Evolutionary conservation across 64 coral and sea anemone species (phyloP), one percentile per base, ranked within the genome.

Genomic region (Acropora tenuis): DNA sequence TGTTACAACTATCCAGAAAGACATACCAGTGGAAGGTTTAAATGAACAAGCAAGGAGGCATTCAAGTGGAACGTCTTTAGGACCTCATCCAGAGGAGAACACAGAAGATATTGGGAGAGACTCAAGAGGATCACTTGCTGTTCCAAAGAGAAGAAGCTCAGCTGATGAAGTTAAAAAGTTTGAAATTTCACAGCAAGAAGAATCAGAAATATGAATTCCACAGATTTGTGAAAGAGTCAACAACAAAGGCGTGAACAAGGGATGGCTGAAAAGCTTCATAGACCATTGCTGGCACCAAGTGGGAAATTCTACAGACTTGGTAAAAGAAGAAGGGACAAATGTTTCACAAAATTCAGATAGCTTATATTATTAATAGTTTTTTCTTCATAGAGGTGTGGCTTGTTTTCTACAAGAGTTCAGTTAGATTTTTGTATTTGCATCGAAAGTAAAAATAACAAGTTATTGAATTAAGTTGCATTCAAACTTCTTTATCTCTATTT

Each of bases 171-270:
- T 85, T 20, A 44, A 85, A 49, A 65, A 68, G 49, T 15, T 85
- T 11, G 6, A 48, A 17, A 8, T 18, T 44, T 71, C 18, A 11
- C 43, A 16, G 3, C 61, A 17, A 9, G 13, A n/a, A 30, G 12
- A 43, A 2, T n/a, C 43, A 47, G 82, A 85, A 46, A 84, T 67
- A 68, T 48, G 80, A 84, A 84, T 84, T 47, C 80, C 80, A 67
- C 80, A 84, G 30, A 3, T 7, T 66, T 58, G 1, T 16, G 60
- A 47, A 58, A 84, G 12, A 45, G 47, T 42, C 7, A 84, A 67
- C 3, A 43, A 59, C 17, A 43, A 43, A 7, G 15, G 43, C 10
- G 2, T 11, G 47, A 15, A 47, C 5, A 68, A 16, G 13, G 66
- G 61, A 68, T 84, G 47, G 45, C 12, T 47, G 6, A 8, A 18